These are phyloP conservation scores for Osmerus eperlanus DNA, from an alignment of 2,113 vertebrate genomes.

Conservation along the genomic window DNA sequence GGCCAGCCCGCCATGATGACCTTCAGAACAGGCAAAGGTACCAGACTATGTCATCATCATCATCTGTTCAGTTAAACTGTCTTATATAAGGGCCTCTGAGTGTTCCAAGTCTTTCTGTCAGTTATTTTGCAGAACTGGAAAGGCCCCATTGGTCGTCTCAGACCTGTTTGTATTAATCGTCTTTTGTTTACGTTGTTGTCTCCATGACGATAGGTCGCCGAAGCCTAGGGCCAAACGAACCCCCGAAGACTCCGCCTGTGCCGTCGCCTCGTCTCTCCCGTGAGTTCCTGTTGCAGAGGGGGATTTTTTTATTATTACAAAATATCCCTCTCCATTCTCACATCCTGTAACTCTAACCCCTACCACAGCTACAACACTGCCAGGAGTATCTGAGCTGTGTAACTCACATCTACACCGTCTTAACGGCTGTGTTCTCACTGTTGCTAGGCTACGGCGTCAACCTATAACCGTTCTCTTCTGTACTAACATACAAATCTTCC, in stretches of 20 bases:
- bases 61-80: neutral
- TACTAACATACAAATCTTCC: conserved; percentile 49
- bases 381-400: neutral
- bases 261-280: conserved; percentile 69
- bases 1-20: conserved; percentile 98
- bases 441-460: neutral
- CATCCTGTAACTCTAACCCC: conserved; percentile 32
- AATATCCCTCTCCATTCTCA: neutral
- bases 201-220: conserved; percentile 56
- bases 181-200: neutral
- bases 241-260: conserved; percentile 68
- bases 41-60: neutral
- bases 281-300: conserved; percentile 41
- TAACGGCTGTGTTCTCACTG: neutral
- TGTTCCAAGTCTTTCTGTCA: too few relatives aligned
- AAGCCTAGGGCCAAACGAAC: conserved; percentile 51
- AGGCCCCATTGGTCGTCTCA: too few relatives aligned
- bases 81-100: neutral
- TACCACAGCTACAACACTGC: neutral
- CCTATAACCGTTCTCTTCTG: conserved; percentile 27
- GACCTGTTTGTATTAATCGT: neutral
- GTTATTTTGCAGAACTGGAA: too few relatives aligned
- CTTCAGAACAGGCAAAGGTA: conserved; percentile 88
- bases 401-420: neutral
- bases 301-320: too few relatives aligned